Percentiles rank a stretch among this genome's conserved stretches.
phyloP scores from a whole-genome alignment of 1,140 invertebrate species.

The Diachasma alloeum region DNA sequence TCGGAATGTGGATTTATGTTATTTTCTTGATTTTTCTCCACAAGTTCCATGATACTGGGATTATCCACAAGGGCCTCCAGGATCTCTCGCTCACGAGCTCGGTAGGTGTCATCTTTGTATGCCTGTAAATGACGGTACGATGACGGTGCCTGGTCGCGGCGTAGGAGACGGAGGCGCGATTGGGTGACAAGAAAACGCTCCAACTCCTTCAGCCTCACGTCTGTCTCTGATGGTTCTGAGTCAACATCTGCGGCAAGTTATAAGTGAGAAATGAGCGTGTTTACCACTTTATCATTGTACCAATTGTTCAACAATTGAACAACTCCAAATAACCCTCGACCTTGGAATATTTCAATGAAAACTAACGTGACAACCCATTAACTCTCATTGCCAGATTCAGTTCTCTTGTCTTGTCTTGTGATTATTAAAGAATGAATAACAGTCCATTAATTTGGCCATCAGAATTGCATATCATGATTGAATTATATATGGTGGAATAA shows the following conservation, averaged over 20 bases:
- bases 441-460: too few species aligned
- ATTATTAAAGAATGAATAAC: too few species aligned
- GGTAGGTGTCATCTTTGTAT: constrained; percentile 40
- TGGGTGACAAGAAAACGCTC: constrained; percentile 44
- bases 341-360: too few species aligned
- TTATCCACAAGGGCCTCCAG: constrained; percentile 38
- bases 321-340: too few species aligned
- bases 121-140: constrained; percentile 5
- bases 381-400: too few species aligned
- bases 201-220: constrained; percentile 44
- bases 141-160: constrained; percentile 28
- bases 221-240: constrained; percentile 39
- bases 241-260: constrained; percentile 40
- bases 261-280: constrained; percentile 9
- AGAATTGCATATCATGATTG: too few species aligned
- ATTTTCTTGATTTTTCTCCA: constrained; percentile 36
- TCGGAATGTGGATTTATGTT: neutral
- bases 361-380: too few species aligned
- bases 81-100: constrained; percentile 38
- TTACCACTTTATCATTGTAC: too few species aligned
- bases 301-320: too few species aligned
- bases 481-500: too few species aligned
- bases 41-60: constrained; percentile 35
- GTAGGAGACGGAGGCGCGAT: constrained; percentile 26
- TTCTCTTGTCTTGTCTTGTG: too few species aligned